These are phyloP conservation scores for Turritopsis dohrnii DNA, from an alignment of 30 jellyfish, hydroid and myxozoan species.

Conservation along the genomic window DNA sequence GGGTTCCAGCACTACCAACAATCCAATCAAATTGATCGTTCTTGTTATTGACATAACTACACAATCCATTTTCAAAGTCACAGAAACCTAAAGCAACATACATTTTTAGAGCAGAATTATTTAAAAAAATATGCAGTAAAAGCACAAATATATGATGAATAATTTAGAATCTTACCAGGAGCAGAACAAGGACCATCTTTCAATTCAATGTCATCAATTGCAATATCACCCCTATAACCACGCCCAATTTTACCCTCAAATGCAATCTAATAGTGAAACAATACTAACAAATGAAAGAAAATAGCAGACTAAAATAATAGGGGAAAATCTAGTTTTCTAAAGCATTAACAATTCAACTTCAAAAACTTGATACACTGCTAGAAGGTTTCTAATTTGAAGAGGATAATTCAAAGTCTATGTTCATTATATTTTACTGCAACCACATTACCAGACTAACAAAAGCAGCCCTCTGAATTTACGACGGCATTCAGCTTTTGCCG, in stretches of 20 bases:
- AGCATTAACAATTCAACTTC: background rate
- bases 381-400: background rate
- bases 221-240: constrained; percentile 25
- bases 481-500: no score
- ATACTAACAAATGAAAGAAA: background rate
- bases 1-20: constrained; percentile 50
- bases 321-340: background rate
- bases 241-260: constrained; percentile 40
- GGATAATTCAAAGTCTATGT: background rate
- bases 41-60: constrained; percentile 60
- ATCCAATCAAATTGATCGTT: constrained; percentile 84
- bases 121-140: no score
- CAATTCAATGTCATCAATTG: constrained; percentile 37
- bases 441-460: no score
- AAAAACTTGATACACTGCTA: background rate
- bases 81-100: no score
- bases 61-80: constrained; percentile 69
- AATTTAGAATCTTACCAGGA: constrained; percentile 44
- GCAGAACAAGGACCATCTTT: constrained; percentile 36
- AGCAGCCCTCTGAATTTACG: no score
- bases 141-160: no score
- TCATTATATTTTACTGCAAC: no score
- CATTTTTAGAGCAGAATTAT: no score
- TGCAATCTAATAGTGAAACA: constrained; percentile 15
- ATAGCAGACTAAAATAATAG: background rate